These are phyloP conservation scores for Plebejus anna DNA, from an alignment of 2,888 invertebrate genomes.

Conservation along the genomic window DNA sequence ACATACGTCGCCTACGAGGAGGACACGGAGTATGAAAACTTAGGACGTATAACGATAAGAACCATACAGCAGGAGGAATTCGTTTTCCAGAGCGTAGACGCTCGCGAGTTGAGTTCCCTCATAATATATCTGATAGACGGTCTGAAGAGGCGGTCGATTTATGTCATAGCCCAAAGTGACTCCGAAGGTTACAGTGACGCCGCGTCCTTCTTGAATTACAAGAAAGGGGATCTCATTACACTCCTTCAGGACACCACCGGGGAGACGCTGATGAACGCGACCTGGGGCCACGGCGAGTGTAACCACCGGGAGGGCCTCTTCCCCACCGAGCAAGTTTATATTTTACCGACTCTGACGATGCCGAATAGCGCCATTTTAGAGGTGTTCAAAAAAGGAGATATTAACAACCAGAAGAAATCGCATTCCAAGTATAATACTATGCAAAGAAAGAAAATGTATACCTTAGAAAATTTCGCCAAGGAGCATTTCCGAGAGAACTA, in stretches of 20 bases:
- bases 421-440: constrained; percentile 76
- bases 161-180: constrained; percentile 86
- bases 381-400: constrained; percentile 81
- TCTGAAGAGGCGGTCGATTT: constrained; percentile 90
- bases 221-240: constrained; percentile 90
- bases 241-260: constrained; percentile 88
- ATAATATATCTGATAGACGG: constrained; percentile 92
- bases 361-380: constrained; percentile 85
- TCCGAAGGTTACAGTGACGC: constrained; percentile 78
- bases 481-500: constrained; percentile 86
- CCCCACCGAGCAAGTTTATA: constrained; percentile 91
- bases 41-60: constrained; percentile 86
- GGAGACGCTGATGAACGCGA: constrained; percentile 84
- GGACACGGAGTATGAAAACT: constrained; percentile 66
- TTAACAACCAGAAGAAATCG: constrained; percentile 64
- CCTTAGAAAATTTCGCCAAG: constrained; percentile 89
- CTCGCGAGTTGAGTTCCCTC: constrained; percentile 90
- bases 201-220: constrained; percentile 79
- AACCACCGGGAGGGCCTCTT: constrained; percentile 89
- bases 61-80: constrained; percentile 95
- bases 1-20: constrained; percentile 84
- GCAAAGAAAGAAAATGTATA: constrained; percentile 87
- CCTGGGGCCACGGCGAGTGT: constrained; percentile 86
- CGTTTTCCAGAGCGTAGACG: constrained; percentile 92
- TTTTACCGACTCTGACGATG: constrained; percentile 88